Evolutionary conservation across 2,888 invertebrate species (phyloP), one percentile per base, ranked within the genome.

Genomic region (Noctua janthe): DNA sequence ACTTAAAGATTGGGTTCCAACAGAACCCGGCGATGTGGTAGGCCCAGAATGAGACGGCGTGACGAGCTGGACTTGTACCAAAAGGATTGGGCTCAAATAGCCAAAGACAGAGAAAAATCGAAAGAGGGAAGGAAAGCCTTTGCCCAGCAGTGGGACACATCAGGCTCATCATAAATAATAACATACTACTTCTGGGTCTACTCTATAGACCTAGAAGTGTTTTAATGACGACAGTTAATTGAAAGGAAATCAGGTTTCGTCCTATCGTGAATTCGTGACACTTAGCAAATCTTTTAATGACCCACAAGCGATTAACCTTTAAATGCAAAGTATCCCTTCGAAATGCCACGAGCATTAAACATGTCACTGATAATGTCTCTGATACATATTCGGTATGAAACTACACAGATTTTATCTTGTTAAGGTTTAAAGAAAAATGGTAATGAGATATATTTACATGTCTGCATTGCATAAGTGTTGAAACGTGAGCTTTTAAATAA

Each of bases 291-390:
- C 83, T 87, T 81, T 87, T 87, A 91, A 89, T 89, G 87, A 88
- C 82, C 81, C 69, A 70, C 59, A 78, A 82, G 70, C 88, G 76
- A 91, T 94, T 92, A 92, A 94, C 93, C 92, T 94, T 93, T 94
- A 92, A 93, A 94, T 92, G 90, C 80, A 90, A 90, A 76, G 76
- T 84, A 88, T 82, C 79, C 86, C 87, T 84, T 86, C 74, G 49
- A 87, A 91, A 90, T 89, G 88, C 83, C 88, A 86, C 73, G 49
- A 72, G 59, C 75, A 79, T 88, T 82, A 71, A 85, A 82, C 70
- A 79, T 86, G 77, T 82, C 84, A 80, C 80, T 78, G 87, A 86
- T 83, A 83, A 74, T 79, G 64, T 82, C 80, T 78, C 72, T 80
- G 87, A 81, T 78, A 86, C 73, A 73, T 75, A 80, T 74, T 79